These are phyloP conservation scores for Agrilus planipennis DNA, from an alignment of 1,140 invertebrate genomes.

Conservation along the genomic window DNA sequence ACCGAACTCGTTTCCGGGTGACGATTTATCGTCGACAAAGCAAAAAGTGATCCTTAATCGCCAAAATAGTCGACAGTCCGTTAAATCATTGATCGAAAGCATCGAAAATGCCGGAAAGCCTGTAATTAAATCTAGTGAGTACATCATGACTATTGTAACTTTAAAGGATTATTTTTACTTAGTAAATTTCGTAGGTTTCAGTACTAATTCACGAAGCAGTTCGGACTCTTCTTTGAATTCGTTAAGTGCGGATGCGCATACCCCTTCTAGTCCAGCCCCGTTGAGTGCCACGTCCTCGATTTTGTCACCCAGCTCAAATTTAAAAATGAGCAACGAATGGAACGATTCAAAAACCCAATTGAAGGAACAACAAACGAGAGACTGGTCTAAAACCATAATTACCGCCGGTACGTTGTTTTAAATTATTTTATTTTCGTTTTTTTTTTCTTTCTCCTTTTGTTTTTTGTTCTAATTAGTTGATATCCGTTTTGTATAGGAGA, in stretches of 20 bases:
- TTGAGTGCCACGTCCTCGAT: constrained; percentile 13
- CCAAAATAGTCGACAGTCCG: constrained; percentile 69
- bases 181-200: constrained; percentile 12
- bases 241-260: constrained; percentile 33
- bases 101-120: constrained; percentile 83
- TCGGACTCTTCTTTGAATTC: constrained; percentile 45
- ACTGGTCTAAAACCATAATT: constrained; percentile 26
- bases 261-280: constrained; percentile 25
- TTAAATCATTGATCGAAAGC: constrained; percentile 79
- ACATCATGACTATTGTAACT: not conserved
- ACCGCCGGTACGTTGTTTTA: constrained; percentile 14
- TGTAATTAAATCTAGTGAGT: constrained; percentile 57
- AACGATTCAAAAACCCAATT: constrained; percentile 21
- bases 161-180: not conserved
- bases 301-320: constrained; percentile 12
- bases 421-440: constrained; percentile 2
- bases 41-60: constrained; percentile 46
- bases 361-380: constrained; percentile 28
- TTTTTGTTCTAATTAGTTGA: constrained; percentile 7
- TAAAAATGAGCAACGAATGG: constrained; percentile 19
- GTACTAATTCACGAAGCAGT: constrained; percentile 38
- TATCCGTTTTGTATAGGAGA: constrained; percentile 24
- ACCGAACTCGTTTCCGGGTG: constrained; percentile 26
- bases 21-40: constrained; percentile 44
- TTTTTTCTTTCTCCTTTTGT: not conserved